Conservation (phyloP, 2,888 invertebrate genomes). For the Mythimna loreyi region DNA sequence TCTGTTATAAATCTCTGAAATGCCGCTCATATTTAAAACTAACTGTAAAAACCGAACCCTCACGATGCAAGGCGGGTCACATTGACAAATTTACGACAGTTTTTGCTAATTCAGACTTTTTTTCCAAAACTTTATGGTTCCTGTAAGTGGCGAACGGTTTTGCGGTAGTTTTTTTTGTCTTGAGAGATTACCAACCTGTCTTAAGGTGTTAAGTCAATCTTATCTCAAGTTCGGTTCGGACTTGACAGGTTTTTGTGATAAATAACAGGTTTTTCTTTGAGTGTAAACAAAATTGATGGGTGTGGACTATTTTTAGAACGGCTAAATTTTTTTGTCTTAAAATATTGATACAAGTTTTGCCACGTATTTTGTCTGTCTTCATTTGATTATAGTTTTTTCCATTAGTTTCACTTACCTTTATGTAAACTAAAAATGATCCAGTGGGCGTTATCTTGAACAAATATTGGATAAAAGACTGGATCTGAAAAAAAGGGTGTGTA, state of each 20-base stretch:
- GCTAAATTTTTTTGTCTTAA: not conserved
- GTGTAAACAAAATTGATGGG: conserved; percentile 39
- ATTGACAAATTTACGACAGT: conserved; percentile 84
- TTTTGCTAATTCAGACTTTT: conserved; percentile 69
- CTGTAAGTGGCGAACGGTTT: conserved; percentile 74
- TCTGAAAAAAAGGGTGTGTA: too few species aligned
- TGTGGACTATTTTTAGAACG: conserved; percentile 37
- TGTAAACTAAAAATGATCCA: too few species aligned
- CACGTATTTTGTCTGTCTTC: not conserved
- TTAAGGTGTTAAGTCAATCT: conserved; percentile 77
- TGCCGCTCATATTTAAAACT: conserved; percentile 30
- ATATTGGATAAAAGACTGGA: too few species aligned
- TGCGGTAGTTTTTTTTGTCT: conserved; percentile 64
- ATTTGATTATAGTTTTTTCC: too few species aligned
- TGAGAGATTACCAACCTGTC: conserved; percentile 74
- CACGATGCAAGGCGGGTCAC: conserved; percentile 65
- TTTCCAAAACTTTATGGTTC: conserved; percentile 70
- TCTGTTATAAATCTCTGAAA: conserved; percentile 39
- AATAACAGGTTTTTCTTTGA: conserved; percentile 23
- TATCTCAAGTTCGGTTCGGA: conserved; percentile 64
- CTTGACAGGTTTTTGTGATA: conserved; percentile 55
- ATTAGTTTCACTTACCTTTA: too few species aligned
- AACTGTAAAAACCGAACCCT: conserved; percentile 68
- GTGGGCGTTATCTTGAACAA: too few species aligned
- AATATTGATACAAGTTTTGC: not conserved